Conservation (phyloP, 2,797 vertebrate genomes). For the Nothura maculosa region DNA sequence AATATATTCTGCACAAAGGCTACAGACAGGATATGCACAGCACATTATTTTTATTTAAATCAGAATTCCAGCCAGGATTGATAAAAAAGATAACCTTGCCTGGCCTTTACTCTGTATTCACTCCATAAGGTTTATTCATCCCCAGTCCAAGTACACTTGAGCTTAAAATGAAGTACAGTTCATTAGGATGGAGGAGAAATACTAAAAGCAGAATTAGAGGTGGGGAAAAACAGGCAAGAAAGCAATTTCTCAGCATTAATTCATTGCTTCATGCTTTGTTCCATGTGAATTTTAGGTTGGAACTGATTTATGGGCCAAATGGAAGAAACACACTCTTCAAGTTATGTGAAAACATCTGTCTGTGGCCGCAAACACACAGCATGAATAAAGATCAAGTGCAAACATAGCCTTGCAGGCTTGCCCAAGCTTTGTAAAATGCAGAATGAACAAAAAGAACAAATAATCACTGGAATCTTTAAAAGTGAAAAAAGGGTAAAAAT, state of each 20-base stretch:
- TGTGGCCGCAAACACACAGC: not conserved
- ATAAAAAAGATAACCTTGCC: not conserved
- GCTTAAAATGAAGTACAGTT: not conserved
- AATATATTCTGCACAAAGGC: not conserved
- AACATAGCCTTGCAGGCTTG: not conserved
- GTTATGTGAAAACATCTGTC: not conserved
- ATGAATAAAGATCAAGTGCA: not conserved
- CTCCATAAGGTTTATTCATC: not conserved
- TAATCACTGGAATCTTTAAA: not conserved
- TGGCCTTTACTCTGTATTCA: not conserved
- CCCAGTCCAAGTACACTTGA: not conserved
- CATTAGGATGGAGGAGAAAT: not conserved
- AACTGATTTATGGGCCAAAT: constrained; percentile 16
- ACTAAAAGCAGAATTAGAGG: not conserved
- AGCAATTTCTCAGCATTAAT: not conserved
- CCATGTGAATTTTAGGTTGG: not conserved
- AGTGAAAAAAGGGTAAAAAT: not conserved
- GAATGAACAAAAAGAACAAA: not conserved
- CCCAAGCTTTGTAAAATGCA: not conserved
- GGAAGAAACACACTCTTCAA: constrained; percentile 1
- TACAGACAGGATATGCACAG: not conserved
- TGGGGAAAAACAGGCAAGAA: not conserved
- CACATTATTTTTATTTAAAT: not conserved
- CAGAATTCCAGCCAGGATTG: not conserved
- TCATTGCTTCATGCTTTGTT: not conserved